Percentiles rank a stretch among this genome's conserved stretches.
Evolutionary conservation across 2,113 vertebrate genomes (phyloP).

Genomic region (Cephalopholis sonnerati): DNA sequence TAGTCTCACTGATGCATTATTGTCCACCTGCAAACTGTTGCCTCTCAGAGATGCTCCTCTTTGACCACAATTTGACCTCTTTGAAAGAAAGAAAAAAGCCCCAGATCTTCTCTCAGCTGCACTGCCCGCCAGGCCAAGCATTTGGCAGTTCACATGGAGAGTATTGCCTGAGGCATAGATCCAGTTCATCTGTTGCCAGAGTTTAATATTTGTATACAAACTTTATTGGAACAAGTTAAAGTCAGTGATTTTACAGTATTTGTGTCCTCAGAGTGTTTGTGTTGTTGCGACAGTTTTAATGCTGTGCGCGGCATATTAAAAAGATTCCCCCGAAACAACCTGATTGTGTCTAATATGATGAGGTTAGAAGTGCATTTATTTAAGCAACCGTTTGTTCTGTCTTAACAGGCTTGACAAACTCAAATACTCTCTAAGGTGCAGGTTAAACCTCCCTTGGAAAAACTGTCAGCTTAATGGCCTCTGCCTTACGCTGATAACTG

Average conservation of each 20-base stretch:
- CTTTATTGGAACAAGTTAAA: background rate
- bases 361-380: conserved; percentile 40
- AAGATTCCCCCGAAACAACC: conserved; percentile 3
- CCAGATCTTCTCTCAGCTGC: background rate
- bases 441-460: conserved; percentile 67
- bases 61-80: conserved; percentile 2
- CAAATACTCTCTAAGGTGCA: conserved; percentile 58
- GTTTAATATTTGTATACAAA: conserved; percentile 9
- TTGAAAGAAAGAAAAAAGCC: background rate
- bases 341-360: conserved; percentile 44
- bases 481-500: conserved; percentile 76
- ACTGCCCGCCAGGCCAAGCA: background rate
- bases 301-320: conserved; percentile 12
- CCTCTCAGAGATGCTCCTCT: background rate
- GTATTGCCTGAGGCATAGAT: background rate
- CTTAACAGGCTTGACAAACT: conserved; percentile 59
- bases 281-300: conserved; percentile 4
- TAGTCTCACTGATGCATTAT: background rate
- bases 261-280: conserved; percentile 10
- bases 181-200: conserved; percentile 46
- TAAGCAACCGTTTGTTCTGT: conserved; percentile 55
- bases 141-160: conserved; percentile 1
- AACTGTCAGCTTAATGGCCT: conserved; percentile 73
- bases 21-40: background rate
- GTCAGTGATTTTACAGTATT: conserved; percentile 5